Percentiles rank a stretch among this genome's conserved stretches.
phyloP scores from a whole-genome alignment of 2,113 vertebrate genomes.

The Apteryx owenii region DNA sequence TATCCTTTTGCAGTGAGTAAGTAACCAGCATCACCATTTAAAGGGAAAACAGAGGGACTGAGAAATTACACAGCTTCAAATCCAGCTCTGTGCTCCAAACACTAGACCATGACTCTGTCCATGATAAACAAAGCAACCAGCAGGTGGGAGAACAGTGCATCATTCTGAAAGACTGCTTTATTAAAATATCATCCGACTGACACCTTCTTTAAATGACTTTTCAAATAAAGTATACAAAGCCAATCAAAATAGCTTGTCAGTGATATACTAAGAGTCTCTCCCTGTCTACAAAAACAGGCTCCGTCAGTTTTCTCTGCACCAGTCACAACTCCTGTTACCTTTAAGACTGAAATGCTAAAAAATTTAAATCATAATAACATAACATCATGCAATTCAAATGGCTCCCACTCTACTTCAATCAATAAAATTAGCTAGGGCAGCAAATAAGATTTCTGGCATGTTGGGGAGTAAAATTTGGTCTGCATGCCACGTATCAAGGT shows the following conservation, averaged over 20 bases:
- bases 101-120: background rate
- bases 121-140: background rate
- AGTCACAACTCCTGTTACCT: background rate
- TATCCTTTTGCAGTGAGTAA: background rate
- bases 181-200: background rate
- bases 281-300: background rate
- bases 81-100: background rate
- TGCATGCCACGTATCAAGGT: background rate
- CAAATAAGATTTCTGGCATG: background rate
- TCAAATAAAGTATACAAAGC: background rate
- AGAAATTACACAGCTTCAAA: background rate
- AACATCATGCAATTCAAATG: background rate
- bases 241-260: background rate
- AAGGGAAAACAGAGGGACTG: background rate
- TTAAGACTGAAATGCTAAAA: background rate
- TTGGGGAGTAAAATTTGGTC: background rate
- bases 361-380: background rate
- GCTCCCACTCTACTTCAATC: background rate
- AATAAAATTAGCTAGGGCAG: background rate
- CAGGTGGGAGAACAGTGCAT: background rate
- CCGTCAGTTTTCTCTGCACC: background rate
- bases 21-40: background rate
- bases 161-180: background rate
- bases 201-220: background rate
- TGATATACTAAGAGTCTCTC: background rate